Base-by-base conservation (phyloP, 2,888 invertebrate genomes). In the Blastobasis lacticolella region DNA sequence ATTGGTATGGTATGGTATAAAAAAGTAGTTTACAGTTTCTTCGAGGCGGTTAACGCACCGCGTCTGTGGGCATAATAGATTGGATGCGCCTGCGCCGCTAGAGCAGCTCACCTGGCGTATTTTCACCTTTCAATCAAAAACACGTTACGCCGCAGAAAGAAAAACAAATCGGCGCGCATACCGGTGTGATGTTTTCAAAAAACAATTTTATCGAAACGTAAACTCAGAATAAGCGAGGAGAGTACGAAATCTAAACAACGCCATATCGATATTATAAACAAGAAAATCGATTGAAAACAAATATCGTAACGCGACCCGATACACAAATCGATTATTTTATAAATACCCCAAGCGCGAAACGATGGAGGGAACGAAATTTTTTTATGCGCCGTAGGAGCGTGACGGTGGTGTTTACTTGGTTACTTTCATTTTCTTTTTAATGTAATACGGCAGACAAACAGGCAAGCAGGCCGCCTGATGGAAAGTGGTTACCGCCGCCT, bases 271-370 rank as follows among this genome's bases (percentile, higher is more conserved):
- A 73, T 71, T 75, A 74, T 80, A 80, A 81, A 79, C 81, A 81
- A 64, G 61, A 71, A 77, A 83, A 81, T 78, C 73, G 72, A 80
- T 79, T 78, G 73, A 73, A 73, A 76, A 78, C 77, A 75, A 75
- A 66, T 70, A 67, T 64, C 54, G 59, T 41, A 51, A 49, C 44
- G 40, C 59, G 62, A 51, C 45, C 46, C 52, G 50, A 55, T 56
- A 61, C 57, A 64, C 66, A 62, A 54, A 41, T 45, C 48, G 60
- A 55, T 53, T 71, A 62, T 70, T 71, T 68, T 71, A 71, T 71
- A 71, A 71, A 71, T 66, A 71, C 53, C 9, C 9, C 38, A 46
- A 23, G 42, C 41, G 45, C 44, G 49, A 38, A 48, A 44, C 36
- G 6, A 2, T 45, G 6, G 10, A 9, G 10, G 7, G 10, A 10